phyloP scores from a whole-genome alignment of 2,888 invertebrate genomes.

The Punctoribates punctum region DNA sequence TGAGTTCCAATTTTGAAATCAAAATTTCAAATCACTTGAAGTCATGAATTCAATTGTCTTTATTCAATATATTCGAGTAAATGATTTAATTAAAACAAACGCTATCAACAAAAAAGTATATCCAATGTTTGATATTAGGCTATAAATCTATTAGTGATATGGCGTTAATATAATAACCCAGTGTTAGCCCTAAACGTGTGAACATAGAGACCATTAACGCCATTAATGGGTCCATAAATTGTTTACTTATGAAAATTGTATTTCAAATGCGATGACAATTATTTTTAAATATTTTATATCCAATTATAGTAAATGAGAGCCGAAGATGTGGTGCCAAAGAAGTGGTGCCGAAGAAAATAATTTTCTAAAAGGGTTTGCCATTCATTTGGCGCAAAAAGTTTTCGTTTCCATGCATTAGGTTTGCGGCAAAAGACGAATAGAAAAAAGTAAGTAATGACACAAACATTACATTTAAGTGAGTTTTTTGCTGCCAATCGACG shows the following conservation, averaged over 20 bases:
- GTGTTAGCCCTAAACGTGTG: too few species aligned
- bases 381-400: background rate
- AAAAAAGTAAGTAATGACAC: conserved; percentile 16
- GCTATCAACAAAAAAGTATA: background rate
- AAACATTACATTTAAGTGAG: conserved; percentile 21
- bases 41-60: background rate
- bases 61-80: background rate
- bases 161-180: too few species aligned
- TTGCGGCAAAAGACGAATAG: background rate
- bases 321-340: too few species aligned
- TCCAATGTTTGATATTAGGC: background rate
- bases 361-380: background rate
- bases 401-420: too few species aligned
- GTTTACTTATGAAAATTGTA: too few species aligned
- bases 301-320: too few species aligned
- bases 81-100: background rate
- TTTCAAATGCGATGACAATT: too few species aligned
- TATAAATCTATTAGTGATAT: background rate
- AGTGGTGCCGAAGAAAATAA: too few species aligned
- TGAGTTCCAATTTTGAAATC: too few species aligned
- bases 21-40: background rate
- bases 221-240: too few species aligned
- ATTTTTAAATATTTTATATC: too few species aligned
- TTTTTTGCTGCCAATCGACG: conserved; percentile 11
- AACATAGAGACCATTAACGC: too few species aligned